Base-by-base conservation (phyloP, 2,888 invertebrate species). In the Melolontha melolontha region DNA sequence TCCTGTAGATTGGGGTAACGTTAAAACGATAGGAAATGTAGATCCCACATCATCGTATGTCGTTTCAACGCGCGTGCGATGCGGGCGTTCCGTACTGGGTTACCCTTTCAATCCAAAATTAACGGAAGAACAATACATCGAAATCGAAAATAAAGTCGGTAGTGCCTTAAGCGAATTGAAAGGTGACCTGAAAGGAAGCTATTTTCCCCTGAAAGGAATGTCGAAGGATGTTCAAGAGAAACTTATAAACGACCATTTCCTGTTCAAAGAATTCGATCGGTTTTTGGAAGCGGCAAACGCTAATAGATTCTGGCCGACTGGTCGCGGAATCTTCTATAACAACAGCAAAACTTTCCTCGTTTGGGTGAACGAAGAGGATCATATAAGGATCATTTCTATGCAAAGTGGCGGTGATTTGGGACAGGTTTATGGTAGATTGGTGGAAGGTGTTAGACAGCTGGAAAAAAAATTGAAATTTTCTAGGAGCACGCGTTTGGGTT, bases 291-390 rank as follows among this genome's bases (percentile, higher is more conserved):
- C 94, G 1, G 96, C 96, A 75, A 95, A 71, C 34, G 41, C 70
- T 14, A 68, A 66, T 39, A 52, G 68, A 74, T 97, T 88, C 89
- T 98, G 98, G 98, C 98, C 98, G 74, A 88, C 90, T 72, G 88
- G 89, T 22, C 92, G 98, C 83, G 98, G 98, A 79, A 97, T 98
- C 86, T 98, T 90, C 89, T 94, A 94, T 87, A 98, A 98, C 82
- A 92, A 94, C 81, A 90, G 90, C 85, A 97, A 97, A 87, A 96
- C 95, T 74, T 98, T 98, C 91, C 87, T 96, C 83, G 93, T 97
- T 74, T 98, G 98, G 97, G 91, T 94, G 85, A 97, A 97, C 82
- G 97, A 98, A 85, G 97, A 98, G 85, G 98, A 98, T 87, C 98
- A 98, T 85, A 89, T 97, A 80, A 91, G 97, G 75, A 92, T 98